Conservation (phyloP, 2,797 vertebrate genomes). For the Lacerta bilineata region DNA sequence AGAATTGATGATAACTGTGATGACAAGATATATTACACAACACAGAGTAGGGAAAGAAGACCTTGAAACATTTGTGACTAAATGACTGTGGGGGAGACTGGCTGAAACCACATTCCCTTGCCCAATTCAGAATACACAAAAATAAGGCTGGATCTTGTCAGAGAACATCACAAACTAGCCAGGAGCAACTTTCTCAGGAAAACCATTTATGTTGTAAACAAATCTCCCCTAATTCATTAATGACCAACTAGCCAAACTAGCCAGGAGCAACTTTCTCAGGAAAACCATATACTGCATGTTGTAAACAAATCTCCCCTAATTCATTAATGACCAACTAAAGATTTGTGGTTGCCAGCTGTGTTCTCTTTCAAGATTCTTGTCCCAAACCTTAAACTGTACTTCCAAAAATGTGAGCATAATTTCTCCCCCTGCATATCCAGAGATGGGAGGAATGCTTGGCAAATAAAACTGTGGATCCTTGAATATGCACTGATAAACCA, state of each 20-base stretch:
- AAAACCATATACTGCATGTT: too few relatives aligned
- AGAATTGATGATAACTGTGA: too few relatives aligned
- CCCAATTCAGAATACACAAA: background rate
- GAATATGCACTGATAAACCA: background rate
- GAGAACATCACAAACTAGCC: background rate
- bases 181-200: too few relatives aligned
- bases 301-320: background rate
- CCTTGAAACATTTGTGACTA: background rate
- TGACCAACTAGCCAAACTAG: background rate
- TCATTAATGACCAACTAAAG: background rate
- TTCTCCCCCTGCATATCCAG: background rate
- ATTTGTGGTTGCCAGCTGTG: background rate
- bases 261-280: too few relatives aligned
- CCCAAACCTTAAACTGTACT: background rate
- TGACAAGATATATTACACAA: background rate
- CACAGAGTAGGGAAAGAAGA: background rate
- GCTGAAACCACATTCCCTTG: background rate
- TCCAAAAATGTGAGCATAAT: background rate
- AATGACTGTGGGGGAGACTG: background rate
- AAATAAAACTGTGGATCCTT: background rate
- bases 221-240: background rate
- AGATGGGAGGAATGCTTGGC: background rate
- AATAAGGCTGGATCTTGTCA: background rate
- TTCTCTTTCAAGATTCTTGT: too few relatives aligned
- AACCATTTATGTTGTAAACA: too few relatives aligned